phyloP scores from a whole-genome alignment of 2,888 invertebrate genomes.

The Epirrhoe tristata region DNA sequence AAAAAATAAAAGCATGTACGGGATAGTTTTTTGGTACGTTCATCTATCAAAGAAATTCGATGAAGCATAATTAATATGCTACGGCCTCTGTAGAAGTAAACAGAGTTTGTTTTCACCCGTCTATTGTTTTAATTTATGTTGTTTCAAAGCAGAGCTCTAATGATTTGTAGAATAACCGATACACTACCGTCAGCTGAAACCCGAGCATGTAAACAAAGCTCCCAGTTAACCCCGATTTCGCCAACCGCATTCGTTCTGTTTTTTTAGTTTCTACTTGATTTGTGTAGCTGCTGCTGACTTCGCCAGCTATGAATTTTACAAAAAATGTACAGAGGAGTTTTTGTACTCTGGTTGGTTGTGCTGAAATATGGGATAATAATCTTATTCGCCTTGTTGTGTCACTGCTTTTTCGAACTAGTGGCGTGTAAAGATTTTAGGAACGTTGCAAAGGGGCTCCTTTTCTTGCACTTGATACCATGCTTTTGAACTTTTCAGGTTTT shows the following conservation, averaged over 20 bases:
- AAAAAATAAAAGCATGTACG: no score
- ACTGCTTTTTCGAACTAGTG: not conserved
- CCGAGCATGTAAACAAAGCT: constrained; percentile 70
- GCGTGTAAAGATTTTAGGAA: not conserved
- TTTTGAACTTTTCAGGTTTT: no score
- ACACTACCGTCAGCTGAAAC: constrained; percentile 51
- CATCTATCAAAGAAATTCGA: not conserved
- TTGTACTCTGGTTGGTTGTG: not conserved
- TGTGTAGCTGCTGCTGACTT: constrained; percentile 60
- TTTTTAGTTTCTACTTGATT: constrained; percentile 67
- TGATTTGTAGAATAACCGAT: constrained; percentile 60
- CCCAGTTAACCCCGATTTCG: constrained; percentile 68
- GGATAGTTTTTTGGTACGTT: no score
- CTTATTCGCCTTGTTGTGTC: not conserved
- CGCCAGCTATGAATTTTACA: constrained; percentile 49
- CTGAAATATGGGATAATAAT: not conserved
- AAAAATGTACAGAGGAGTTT: constrained; percentile 36
- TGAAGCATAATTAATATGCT: not conserved
- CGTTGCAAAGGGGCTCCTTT: no score
- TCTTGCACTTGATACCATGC: no score
- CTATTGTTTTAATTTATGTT: constrained; percentile 7
- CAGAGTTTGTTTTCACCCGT: not conserved
- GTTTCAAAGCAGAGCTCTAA: constrained; percentile 37
- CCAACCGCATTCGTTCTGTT: constrained; percentile 59
- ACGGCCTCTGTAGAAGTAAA: not conserved